Conservation (phyloP, 2,113 vertebrate genomes). For the Taxidea taxus region DNA sequence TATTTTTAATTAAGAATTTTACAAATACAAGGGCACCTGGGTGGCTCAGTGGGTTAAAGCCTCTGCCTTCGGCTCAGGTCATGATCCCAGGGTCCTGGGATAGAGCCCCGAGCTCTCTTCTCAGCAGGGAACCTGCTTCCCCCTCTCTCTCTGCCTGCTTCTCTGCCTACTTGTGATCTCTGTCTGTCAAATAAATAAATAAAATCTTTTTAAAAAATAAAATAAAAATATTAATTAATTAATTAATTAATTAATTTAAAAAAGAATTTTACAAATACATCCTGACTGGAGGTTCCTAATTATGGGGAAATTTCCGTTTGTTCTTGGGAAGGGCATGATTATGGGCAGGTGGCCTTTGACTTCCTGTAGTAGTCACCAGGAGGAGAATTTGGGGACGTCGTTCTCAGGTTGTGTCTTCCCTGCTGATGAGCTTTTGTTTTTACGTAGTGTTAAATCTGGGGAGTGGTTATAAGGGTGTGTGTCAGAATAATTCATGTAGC, state of each 20-base stretch:
- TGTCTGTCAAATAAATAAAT: too few relatives aligned
- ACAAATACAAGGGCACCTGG: too few relatives aligned
- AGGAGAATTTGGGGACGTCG: neutral
- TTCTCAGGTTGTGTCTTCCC: neutral
- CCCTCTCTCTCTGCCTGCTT: too few relatives aligned
- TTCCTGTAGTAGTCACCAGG: neutral
- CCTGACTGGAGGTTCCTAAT: neutral
- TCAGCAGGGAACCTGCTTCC: too few relatives aligned
- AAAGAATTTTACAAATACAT: constrained; percentile 7
- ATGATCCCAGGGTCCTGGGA: too few relatives aligned
- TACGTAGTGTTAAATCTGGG: neutral
- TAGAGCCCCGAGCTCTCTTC: too few relatives aligned
- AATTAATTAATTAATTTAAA: too few relatives aligned
- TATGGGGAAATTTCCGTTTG: neutral
- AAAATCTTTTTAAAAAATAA: too few relatives aligned
- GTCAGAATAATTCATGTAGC: neutral
- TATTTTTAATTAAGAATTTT: constrained; percentile 44
- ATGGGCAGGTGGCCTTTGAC: neutral
- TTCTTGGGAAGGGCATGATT: neutral
- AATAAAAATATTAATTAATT: too few relatives aligned
- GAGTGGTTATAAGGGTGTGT: neutral
- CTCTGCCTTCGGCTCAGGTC: too few relatives aligned
- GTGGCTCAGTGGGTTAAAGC: too few relatives aligned
- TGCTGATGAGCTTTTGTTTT: neutral
- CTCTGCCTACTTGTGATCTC: too few relatives aligned